A percentile compares a stretch with the other conserved stretches of the same genome.
These are phyloP conservation scores for Mormoops blainvillei DNA, from an alignment of 2,113 vertebrate genomes.

Conservation along the genomic window DNA sequence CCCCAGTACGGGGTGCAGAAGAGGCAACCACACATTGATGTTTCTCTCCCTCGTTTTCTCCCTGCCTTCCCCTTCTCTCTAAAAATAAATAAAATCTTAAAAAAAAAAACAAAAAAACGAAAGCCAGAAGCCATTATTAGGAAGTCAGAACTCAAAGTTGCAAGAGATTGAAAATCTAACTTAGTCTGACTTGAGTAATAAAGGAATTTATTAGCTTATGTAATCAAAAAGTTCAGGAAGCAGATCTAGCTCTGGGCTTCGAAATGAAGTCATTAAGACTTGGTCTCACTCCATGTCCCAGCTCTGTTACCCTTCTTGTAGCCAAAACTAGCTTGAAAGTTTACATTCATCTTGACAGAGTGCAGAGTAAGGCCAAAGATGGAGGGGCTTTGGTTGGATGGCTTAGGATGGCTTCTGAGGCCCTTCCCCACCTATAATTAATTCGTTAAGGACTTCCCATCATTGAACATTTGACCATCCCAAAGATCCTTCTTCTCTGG, in stretches of 20 bases:
- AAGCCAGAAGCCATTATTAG: not conserved
- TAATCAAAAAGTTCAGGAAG: not conserved
- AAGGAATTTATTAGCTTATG: not conserved
- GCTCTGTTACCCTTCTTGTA: not conserved
- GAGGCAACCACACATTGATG: too few species aligned
- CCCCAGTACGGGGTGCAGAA: too few species aligned
- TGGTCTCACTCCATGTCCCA: not conserved
- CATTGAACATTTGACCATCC: not conserved
- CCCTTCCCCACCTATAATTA: not conserved
- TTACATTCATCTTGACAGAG: not conserved
- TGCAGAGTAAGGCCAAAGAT: not conserved
- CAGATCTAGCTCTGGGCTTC: not conserved
- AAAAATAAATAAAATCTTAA: too few species aligned
- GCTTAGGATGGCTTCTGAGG: not conserved
- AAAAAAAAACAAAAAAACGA: too few species aligned
- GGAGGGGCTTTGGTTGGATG: not conserved
- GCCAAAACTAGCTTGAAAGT: conserved; percentile 15
- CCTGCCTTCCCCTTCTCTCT: too few species aligned
- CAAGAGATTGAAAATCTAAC: not conserved
- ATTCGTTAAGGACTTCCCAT: not conserved
- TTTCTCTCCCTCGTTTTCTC: too few species aligned
- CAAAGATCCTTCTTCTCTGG: not conserved
- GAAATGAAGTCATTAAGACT: not conserved
- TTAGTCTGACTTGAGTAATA: not conserved
- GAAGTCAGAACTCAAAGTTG: not conserved